Percentiles rank a stretch among this genome's conserved stretches.
phyloP scores from a whole-genome alignment of 2,797 vertebrate genomes.

The Poecilia picta region DNA sequence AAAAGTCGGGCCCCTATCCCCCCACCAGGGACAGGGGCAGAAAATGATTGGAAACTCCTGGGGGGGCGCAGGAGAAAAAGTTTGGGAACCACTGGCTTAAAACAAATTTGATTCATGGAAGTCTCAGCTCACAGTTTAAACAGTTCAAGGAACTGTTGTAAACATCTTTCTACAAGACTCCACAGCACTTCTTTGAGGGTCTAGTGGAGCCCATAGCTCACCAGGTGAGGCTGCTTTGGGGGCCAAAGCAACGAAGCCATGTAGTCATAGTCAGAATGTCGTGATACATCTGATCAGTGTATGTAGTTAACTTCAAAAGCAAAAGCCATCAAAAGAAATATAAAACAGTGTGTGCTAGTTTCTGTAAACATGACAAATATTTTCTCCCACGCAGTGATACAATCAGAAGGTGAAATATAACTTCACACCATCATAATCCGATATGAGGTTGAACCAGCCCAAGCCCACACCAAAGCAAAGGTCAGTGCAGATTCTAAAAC shows the following conservation, averaged over 20 bases:
- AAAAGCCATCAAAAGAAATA: neutral
- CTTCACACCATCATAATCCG: neutral
- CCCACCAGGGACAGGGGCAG: too few relatives aligned
- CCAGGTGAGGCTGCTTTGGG: neutral
- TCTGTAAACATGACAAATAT: neutral
- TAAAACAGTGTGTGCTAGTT: neutral
- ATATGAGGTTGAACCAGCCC: neutral
- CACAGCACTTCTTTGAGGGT: neutral
- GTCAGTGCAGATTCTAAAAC: neutral
- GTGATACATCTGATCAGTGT: neutral
- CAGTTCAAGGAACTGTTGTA: neutral
- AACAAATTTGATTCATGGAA: neutral
- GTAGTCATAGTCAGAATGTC: neutral
- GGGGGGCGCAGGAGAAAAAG: too few relatives aligned
- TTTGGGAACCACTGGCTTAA: too few relatives aligned
- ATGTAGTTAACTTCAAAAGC: neutral
- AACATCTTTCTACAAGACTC: neutral
- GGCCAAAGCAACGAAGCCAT: neutral
- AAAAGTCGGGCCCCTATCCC: too few relatives aligned
- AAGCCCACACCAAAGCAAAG: neutral
- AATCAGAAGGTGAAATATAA: neutral
- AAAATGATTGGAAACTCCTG: too few relatives aligned
- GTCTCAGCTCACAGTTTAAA: neutral
- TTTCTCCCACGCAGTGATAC: neutral
- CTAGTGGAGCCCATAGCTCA: neutral